These are phyloP conservation scores for Pachyramphus minor DNA, from an alignment of 2,113 vertebrate species.

Conservation along the genomic window DNA sequence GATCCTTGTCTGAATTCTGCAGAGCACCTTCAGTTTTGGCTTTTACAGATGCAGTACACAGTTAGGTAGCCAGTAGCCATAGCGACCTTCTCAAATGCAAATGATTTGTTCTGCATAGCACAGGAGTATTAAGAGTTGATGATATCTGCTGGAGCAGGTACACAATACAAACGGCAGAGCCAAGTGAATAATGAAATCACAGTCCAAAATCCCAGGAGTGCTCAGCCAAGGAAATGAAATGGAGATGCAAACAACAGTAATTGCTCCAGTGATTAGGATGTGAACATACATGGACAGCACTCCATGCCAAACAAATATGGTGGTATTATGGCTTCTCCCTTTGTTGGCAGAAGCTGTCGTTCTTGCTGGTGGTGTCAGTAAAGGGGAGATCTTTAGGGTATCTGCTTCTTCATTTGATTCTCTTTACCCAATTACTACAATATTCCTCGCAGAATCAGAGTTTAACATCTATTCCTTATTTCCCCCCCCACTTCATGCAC, in stretches of 20 bases:
- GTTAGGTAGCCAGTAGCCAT: constrained; percentile 43
- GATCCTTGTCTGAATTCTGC: constrained; percentile 39
- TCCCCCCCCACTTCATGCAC: neutral
- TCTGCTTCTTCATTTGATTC: neutral
- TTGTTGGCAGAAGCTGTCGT: neutral
- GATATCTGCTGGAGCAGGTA: constrained; percentile 22
- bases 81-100: constrained; percentile 37
- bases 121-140: neutral
- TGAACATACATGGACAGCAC: neutral
- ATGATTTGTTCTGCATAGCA: constrained; percentile 8
- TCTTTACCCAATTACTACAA: neutral
- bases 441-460: neutral
- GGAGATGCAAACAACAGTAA: neutral
- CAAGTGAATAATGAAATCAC: neutral
- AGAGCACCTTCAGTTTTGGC: neutral
- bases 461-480: neutral
- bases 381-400: neutral
- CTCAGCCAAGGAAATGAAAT: constrained; percentile 8
- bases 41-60: neutral
- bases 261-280: neutral
- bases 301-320: neutral
- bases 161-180: neutral
- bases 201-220: neutral
- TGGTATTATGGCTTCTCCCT: neutral
- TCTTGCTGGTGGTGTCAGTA: neutral